Conservation (phyloP, 2,797 vertebrate genomes). For the Bovichtus diacanthus region DNA sequence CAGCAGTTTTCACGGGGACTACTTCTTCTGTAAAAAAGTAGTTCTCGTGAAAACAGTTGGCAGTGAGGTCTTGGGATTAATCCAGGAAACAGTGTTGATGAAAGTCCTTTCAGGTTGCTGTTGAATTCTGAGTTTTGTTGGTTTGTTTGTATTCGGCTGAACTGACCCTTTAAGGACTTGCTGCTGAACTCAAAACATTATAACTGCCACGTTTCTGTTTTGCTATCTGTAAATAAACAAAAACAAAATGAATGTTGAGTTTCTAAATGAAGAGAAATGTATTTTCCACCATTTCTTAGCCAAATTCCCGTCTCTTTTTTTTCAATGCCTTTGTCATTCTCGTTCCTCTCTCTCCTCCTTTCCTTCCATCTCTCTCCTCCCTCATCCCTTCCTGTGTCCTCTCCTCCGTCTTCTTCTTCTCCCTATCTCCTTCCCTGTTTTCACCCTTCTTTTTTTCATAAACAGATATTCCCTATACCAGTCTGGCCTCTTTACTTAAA, state of each 20-base stretch:
- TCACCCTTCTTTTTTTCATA: constrained; percentile 72
- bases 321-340: neutral
- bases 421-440: constrained; percentile 28
- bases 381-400: constrained; percentile 1
- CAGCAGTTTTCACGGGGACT: neutral
- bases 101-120: neutral
- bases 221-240: neutral
- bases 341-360: neutral
- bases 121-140: neutral
- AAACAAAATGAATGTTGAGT: neutral
- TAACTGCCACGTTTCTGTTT: neutral
- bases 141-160: neutral
- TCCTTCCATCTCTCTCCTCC: neutral
- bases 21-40: neutral
- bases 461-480: constrained; percentile 89
- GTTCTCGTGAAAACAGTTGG: neutral
- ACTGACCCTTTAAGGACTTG: neutral
- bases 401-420: constrained; percentile 3
- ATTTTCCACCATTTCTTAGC: neutral
- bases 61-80: neutral
- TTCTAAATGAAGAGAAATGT: neutral
- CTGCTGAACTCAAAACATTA: neutral
- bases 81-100: neutral
- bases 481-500: constrained; percentile 84
- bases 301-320: neutral